Base-by-base conservation (phyloP, 2,113 vertebrate species). In the Antigone vipio region DNA sequence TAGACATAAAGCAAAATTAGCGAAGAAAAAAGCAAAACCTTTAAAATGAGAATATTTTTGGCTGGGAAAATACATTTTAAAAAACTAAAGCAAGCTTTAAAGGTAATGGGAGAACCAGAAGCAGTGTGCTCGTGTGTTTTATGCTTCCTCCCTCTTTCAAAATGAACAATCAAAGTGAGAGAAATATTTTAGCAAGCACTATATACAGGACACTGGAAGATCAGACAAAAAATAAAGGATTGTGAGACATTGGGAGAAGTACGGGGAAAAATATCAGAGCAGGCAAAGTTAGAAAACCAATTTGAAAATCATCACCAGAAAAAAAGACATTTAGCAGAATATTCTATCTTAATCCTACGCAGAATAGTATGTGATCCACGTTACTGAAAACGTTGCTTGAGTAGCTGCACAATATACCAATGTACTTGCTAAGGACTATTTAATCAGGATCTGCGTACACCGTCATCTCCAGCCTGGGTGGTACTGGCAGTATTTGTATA, bases 401-500 rank as follows among this genome's bases (percentile, higher is more conserved):
- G 50, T 53, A 91, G 60, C 73, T 85, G 66, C 40, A 72, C 20
- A 47, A 80, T 52, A 78, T 49, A 80, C 49, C 38, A n/a, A 26
- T 2, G 3, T 42, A 82, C 38, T 92, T 94, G 45, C 55, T 59
- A 85, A 73, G 62, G 66, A 76, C 59, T 92, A 9, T 91, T 94
- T 83, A 92, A 79, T 95, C 84, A 79, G 40, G 71, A 94, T 95
- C 49, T 20, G 6, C 59, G 42, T 73, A 56, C 26, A 52, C 56
- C 69, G 79, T 45, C 90, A 67, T 67, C 72, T 85, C 40, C 83
- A 92, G 92, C 45, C 88, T 95, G 95, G 92, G 97, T 97, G 96
- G 95, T 79, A 91, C 64, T 95, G 82, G 73, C 88, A 95, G 87
- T 74, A 68, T 93, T 97, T 97, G 60, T 92, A 35, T 97, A 91